Evolutionary conservation across 2,113 vertebrate genomes (phyloP), one percentile per base, ranked within the genome.

Genomic region (Neomonachus schauinslandi): DNA sequence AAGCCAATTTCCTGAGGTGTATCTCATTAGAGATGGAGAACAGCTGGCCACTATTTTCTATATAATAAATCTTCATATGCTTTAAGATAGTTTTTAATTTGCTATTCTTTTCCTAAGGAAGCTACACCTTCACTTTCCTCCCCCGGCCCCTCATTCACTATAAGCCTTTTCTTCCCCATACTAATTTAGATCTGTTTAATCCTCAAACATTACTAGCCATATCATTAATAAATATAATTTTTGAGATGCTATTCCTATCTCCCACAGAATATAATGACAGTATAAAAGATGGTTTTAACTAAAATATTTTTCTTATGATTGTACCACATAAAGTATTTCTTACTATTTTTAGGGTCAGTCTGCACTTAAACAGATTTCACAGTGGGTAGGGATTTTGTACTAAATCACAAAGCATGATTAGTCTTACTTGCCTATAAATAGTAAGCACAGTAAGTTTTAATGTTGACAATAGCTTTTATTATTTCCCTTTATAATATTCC

Each of bases 61-160:
- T 26, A 57, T 63, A 97, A 92, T 95, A 97, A 93, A 97, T 96
- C 77, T 89, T 91, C 11, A 26, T n/a, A 36, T 61, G 28, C 12
- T 92, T 87, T 76, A 91, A 72, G 11, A 88, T 74, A 91, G 51
- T 49, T 96, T 85, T 76, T 51, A 36, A 69, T 49, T 89, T 95
- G 53, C 19, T 14, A 39, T 91, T 91, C 13, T 42, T 94, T 83
- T 94, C 86, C 21, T 90, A 67, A 53, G 22, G 59, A 90, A 77
- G 61, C 14, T 90, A 11, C 33, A 91, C 7, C 28, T 91, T 55
- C 33, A 33, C 65, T 72, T 65, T 31, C 18, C 16, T 53, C 26
- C 5, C 3, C 2, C 33, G 28, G 22, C 5, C 7, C 33, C 5
- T 22, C 31, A 33, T 16, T 7, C 16, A 11, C 22, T 61, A 53